Conservation (phyloP, 2,797 vertebrate genomes). For the Anguilla pacifica region DNA sequence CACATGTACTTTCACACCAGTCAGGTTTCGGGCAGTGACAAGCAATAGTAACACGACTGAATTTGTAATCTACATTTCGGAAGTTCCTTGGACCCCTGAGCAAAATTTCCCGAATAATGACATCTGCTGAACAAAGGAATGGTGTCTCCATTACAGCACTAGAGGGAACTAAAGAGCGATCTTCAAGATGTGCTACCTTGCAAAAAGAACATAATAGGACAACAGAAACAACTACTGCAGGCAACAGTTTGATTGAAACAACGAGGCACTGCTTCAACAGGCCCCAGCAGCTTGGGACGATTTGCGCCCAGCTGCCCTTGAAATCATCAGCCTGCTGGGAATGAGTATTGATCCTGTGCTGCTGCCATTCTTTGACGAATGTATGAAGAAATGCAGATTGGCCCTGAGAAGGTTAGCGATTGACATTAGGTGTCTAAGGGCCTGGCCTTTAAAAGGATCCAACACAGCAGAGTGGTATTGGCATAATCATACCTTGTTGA, state of each 20-base stretch:
- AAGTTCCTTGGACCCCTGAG: neutral
- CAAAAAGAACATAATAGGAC: neutral
- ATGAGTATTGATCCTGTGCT: constrained; percentile 7
- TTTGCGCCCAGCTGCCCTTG: neutral
- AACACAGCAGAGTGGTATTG: neutral
- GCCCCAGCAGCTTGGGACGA: neutral
- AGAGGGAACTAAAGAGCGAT: neutral
- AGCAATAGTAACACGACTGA: neutral
- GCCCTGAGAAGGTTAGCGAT: neutral
- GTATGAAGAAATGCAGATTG: neutral
- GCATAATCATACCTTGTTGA: neutral
- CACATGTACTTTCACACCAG: neutral
- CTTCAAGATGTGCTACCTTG: neutral
- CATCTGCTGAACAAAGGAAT: neutral
- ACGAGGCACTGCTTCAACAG: neutral
- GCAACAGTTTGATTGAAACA: neutral
- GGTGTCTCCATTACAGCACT: neutral
- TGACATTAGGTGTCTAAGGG: neutral
- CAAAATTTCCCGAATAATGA: neutral
- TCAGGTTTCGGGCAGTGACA: neutral
- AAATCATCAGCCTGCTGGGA: neutral
- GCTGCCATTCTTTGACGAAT: neutral
- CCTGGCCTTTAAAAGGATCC: neutral
- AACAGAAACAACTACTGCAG: neutral
- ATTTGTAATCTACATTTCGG: neutral